phyloP scores from a whole-genome alignment of 2,113 vertebrate species.

The Misgurnus mizolepis region DNA sequence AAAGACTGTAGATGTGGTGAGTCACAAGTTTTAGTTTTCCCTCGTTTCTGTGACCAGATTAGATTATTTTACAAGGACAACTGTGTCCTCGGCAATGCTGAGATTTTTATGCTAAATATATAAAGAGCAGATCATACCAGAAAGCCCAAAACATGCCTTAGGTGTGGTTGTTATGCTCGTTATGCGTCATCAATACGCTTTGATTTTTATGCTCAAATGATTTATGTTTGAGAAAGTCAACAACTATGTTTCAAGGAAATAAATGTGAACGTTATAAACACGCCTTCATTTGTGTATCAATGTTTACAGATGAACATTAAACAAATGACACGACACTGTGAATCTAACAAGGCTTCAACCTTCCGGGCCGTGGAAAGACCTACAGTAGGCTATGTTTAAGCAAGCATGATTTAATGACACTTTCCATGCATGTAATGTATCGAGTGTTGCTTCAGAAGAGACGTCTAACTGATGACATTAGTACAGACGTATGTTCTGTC shows the following conservation, averaged over 20 bases:
- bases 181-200: background rate
- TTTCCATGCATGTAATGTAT: background rate
- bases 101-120: conserved; percentile 20
- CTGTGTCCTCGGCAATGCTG: background rate
- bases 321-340: conserved; percentile 19
- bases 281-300: conserved; percentile 2
- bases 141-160: background rate
- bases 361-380: background rate
- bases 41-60: background rate
- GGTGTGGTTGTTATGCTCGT: background rate
- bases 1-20: background rate
- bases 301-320: conserved; percentile 48
- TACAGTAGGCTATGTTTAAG: background rate
- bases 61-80: conserved; percentile 1
- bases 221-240: background rate
- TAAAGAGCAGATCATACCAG: background rate
- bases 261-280: conserved; percentile 29
- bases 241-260: conserved; percentile 1
- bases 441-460: background rate
- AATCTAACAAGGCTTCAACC: background rate
- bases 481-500: background rate
- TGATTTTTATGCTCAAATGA: background rate
- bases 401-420: background rate
- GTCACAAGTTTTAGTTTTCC: conserved; percentile 13
- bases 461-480: no score